Conservation (phyloP, 2,797 vertebrate genomes). For the Platyrinchus mystaceus region DNA sequence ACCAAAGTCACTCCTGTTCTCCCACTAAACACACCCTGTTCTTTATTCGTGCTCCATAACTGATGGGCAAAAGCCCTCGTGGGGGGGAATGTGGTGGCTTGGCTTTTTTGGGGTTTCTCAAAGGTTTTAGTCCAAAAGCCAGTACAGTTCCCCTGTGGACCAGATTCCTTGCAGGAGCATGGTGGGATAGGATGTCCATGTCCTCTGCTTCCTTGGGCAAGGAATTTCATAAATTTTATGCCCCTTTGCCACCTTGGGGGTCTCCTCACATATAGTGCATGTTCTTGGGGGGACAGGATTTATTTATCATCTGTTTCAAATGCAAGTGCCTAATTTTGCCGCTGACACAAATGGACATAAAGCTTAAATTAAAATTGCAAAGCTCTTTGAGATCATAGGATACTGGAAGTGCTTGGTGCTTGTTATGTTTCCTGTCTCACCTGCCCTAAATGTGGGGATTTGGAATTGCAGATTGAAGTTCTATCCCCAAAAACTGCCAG, state of each 20-base stretch:
- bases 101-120: background rate
- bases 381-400: background rate
- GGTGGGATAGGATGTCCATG: background rate
- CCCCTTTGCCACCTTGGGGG: background rate
- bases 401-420: background rate
- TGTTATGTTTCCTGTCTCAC: background rate
- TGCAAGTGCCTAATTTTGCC: background rate
- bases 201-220: background rate
- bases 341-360: background rate
- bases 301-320: background rate
- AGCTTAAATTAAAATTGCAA: background rate
- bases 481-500: background rate
- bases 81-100: background rate
- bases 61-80: background rate
- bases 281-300: background rate
- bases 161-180: background rate
- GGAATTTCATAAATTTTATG: background rate
- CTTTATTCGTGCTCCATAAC: background rate
- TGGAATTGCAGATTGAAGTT: background rate
- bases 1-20: background rate
- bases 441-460: background rate
- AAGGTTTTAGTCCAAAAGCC: background rate
- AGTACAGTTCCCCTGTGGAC: background rate
- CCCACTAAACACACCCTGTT: background rate
- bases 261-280: background rate